Evolutionary conservation across 2,888 invertebrate species (phyloP).

Genomic region (Oxytorus armatus): DNA sequence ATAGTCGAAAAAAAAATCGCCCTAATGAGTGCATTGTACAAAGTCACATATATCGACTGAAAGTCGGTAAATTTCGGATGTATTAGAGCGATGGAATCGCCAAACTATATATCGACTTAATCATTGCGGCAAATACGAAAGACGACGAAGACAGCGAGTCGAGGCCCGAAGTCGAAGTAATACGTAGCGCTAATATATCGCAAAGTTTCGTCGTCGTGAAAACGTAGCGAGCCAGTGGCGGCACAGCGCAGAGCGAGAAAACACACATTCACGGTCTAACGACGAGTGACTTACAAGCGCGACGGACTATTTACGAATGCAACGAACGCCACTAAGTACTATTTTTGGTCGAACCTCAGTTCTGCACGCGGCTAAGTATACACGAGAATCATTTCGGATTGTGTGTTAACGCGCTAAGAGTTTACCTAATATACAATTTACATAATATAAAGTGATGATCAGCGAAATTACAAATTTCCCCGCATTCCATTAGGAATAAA

Average conservation of each 20-base stretch:
- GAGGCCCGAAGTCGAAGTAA: conserved; percentile 4
- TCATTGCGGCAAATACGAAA: too few relatives aligned
- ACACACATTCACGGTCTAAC: conserved; percentile 50
- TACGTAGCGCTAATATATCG: conserved; percentile 7
- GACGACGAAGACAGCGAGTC: conserved; percentile 23
- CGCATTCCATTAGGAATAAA: conserved; percentile 53
- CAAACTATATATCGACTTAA: too few relatives aligned
- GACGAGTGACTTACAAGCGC: conserved; percentile 65
- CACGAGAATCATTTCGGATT: conserved; percentile 49
- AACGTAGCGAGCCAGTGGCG: conserved; percentile 40
- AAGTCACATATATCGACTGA: too few relatives aligned
- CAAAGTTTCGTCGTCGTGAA: conserved; percentile 22
- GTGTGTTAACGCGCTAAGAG: conserved; percentile 39
- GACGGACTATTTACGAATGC: conserved; percentile 65
- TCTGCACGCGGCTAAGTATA: conserved; percentile 46
- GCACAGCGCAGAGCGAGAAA: conserved; percentile 33
- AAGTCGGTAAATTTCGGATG: too few relatives aligned
- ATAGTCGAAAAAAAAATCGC: too few relatives aligned
- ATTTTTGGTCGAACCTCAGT: conserved; percentile 61
- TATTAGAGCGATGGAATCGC: too few relatives aligned
- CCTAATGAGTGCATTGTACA: too few relatives aligned
- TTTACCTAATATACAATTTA: not conserved
- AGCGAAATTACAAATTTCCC: conserved; percentile 37
- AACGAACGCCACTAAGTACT: conserved; percentile 61
- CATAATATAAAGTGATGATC: conserved; percentile 2